Evolutionary conservation across 2,888 invertebrate species (phyloP).

Genomic region (Nebria brevicollis): DNA sequence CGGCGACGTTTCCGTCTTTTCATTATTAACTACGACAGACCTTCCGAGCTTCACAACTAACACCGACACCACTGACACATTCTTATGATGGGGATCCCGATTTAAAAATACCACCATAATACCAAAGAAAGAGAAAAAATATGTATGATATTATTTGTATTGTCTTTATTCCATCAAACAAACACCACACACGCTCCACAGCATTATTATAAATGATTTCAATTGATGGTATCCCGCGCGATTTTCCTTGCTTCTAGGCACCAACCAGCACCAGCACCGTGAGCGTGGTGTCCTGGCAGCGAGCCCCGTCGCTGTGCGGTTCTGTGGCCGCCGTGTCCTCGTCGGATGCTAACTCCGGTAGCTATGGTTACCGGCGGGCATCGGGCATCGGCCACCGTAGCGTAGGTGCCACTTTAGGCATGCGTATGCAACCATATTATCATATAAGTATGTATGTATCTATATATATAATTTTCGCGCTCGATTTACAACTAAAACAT

Average conservation of each 20-base stretch:
- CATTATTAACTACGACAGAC: conserved; percentile 48
- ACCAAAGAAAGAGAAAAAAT: no score
- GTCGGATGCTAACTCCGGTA: conserved; percentile 40
- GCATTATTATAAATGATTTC: no score
- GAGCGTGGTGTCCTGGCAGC: conserved; percentile 16
- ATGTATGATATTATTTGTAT: no score
- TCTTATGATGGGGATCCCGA: background rate
- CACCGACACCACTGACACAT: background rate
- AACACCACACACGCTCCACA: no score
- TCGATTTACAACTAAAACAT: no score
- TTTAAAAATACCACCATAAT: conserved; percentile 2
- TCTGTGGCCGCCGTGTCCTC: conserved; percentile 26
- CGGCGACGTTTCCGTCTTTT: conserved; percentile 59
- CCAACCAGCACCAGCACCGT: background rate
- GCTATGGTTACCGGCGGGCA: conserved; percentile 37
- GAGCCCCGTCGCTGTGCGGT: background rate
- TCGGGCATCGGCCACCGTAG: conserved; percentile 24
- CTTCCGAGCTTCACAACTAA: background rate
- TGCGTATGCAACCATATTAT: no score
- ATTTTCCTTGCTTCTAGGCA: background rate
- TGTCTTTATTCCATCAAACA: no score
- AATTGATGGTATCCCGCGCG: background rate
- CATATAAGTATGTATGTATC: no score
- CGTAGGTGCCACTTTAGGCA: no score
- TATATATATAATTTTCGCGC: no score